These are phyloP conservation scores for Phalloptychus januarius DNA, from an alignment of 2,797 vertebrate species.

Conservation along the genomic window DNA sequence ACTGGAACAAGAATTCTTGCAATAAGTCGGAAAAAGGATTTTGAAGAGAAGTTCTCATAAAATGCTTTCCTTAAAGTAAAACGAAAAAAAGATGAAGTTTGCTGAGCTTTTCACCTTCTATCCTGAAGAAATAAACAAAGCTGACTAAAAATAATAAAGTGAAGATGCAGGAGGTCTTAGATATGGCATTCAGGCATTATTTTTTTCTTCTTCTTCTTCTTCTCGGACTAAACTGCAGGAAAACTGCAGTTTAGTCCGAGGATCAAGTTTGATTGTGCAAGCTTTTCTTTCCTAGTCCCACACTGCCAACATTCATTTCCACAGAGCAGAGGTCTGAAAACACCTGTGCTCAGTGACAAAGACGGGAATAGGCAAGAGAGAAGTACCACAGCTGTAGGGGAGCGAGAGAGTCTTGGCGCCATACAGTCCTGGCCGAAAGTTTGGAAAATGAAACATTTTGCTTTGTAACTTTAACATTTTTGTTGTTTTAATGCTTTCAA, in stretches of 20 bases:
- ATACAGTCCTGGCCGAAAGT: neutral
- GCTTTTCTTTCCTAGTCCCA: conserved; percentile 2
- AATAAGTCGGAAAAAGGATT: neutral
- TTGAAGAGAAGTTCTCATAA: neutral
- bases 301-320: conserved; percentile 1
- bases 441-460: neutral
- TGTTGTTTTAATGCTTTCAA: neutral
- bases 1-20: neutral
- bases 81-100: neutral
- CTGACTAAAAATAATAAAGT: neutral
- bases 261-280: neutral
- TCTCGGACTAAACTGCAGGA: too few relatives aligned
- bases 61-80: neutral
- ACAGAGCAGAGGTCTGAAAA: neutral
- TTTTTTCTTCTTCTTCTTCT: too few relatives aligned
- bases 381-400: neutral
- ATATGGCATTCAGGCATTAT: neutral
- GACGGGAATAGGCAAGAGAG: conserved; percentile 8
- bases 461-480: neutral
- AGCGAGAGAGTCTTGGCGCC: neutral
- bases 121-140: conserved; percentile 8
- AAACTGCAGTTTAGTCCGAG: neutral
- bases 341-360: accelerated
- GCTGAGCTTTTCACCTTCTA: neutral
- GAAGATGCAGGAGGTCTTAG: neutral